Base-by-base conservation (phyloP, 2,797 vertebrate genomes). In the Pangasius krempfi region DNA sequence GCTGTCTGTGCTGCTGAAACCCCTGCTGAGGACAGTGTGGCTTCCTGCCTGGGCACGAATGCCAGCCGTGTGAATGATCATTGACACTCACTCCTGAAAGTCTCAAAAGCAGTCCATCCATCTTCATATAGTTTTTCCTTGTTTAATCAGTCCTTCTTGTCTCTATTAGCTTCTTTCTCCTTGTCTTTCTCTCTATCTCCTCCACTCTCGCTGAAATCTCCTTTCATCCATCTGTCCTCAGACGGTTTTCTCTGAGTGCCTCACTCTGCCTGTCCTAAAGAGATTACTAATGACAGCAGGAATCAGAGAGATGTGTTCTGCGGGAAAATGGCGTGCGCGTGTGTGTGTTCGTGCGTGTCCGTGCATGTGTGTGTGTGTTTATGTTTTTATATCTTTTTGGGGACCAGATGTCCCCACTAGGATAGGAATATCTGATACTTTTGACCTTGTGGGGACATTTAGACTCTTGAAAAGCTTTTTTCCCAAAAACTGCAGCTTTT, bases 221-320 rank as follows among this genome's bases (percentile, higher is more conserved):
- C 78, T 80, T 84, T 75, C 64, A 86, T 88, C 86, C 84, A 78
- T 88, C 88, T 86, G 85, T 88, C 84, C 86, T 87, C 87, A 89
- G 90, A 92, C 90, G 88, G 68, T 85, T 73, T 85, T 90, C 86
- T 76, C 85, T 84, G 70, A 89, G 68, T 73, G 79, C 89, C 79
- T 89, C 88, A 50, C 80, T 91, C 68, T 84, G 88, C 87, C 87
- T 90, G 81, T 86, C 90, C 85, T 88, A 86, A 91, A 88, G 81
- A 90, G 89, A 90, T 89, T 87, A 88, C 80, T 88, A 91, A 91
- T 88, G 90, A 91, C 90, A 90, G 82, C 66, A 68, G 30, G 76
- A 86, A 81, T 86, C 91, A 91, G 87, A 87, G 70, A 91, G 87
- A 91, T 90, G 88, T 70, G n/a, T 86, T 82, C 68, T 76, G 84